Percentiles rank a stretch among this genome's conserved stretches.
These are phyloP conservation scores for Acropternis orthonyx DNA, from an alignment of 2,797 vertebrate genomes.

Conservation along the genomic window DNA sequence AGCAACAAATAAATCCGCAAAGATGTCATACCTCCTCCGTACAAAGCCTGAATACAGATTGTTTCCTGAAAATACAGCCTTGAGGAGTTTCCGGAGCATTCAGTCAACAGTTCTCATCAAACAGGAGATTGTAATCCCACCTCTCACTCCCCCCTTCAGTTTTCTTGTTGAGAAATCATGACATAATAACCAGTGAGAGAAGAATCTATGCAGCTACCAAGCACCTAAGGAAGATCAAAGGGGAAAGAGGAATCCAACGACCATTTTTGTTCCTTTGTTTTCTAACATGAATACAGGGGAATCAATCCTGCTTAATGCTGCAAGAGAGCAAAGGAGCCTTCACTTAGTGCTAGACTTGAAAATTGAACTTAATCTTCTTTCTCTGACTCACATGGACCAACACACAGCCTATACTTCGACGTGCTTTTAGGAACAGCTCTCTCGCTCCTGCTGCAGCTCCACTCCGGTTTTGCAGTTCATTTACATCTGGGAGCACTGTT, in stretches of 20 bases:
- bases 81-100: background rate
- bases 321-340: constrained; percentile 26
- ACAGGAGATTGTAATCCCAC: background rate
- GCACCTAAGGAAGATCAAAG: constrained; percentile 37
- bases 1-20: background rate
- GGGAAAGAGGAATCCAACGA: background rate
- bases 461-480: background rate
- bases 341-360: background rate
- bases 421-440: background rate
- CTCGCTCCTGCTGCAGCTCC: background rate
- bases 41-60: background rate
- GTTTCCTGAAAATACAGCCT: constrained; percentile 23
- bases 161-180: constrained; percentile 3
- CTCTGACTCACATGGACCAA: background rate
- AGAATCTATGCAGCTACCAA: background rate
- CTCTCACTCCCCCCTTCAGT: background rate
- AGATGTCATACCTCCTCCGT: background rate
- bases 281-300: background rate
- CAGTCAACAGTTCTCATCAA: constrained; percentile 19
- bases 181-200: background rate
- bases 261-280: background rate
- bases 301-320: constrained; percentile 19
- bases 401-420: background rate
- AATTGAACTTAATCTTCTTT: constrained; percentile 37
- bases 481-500: background rate